These are phyloP conservation scores for Drosophila putrida DNA, from an alignment of 2,888 invertebrate species.

Conservation along the genomic window DNA sequence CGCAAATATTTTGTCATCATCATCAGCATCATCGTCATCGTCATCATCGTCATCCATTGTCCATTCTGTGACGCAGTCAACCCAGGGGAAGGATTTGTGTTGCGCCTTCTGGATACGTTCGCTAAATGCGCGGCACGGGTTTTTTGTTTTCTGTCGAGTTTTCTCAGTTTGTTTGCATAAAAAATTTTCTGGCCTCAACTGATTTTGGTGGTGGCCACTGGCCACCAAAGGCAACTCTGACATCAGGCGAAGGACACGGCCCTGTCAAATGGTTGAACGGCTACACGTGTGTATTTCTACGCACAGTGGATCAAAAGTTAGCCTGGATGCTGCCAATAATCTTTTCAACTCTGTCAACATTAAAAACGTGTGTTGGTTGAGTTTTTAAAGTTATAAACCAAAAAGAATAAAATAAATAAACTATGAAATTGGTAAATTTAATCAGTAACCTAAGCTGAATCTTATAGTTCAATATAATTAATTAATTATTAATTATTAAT, in stretches of 20 bases:
- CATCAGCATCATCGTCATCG: conserved; percentile 5
- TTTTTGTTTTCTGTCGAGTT: not conserved
- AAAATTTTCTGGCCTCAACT: conserved; percentile 46
- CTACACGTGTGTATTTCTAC: conserved; percentile 50
- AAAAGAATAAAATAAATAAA: no score
- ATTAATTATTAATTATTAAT: no score
- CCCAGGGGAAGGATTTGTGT: conserved; percentile 17
- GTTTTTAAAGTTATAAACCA: no score
- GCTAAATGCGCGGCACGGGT: not conserved
- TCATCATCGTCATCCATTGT: conserved; percentile 23
- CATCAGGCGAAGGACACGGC: conserved; percentile 66
- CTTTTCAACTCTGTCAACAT: no score
- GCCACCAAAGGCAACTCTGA: conserved; percentile 73
- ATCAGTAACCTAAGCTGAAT: no score
- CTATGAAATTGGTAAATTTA: no score
- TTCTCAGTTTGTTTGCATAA: conserved; percentile 53
- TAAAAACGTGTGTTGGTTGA: no score
- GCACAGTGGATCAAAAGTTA: conserved; percentile 24
- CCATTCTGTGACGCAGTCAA: conserved; percentile 30
- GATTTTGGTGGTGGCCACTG: conserved; percentile 67
- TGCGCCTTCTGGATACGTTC: not conserved
- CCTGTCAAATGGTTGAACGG: conserved; percentile 53
- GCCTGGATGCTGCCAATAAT: not conserved
- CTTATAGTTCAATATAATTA: no score
- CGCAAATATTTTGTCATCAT: conserved; percentile 44